These are phyloP conservation scores for Australoheros facetus DNA, from an alignment of 2,797 vertebrate species.

Conservation along the genomic window DNA sequence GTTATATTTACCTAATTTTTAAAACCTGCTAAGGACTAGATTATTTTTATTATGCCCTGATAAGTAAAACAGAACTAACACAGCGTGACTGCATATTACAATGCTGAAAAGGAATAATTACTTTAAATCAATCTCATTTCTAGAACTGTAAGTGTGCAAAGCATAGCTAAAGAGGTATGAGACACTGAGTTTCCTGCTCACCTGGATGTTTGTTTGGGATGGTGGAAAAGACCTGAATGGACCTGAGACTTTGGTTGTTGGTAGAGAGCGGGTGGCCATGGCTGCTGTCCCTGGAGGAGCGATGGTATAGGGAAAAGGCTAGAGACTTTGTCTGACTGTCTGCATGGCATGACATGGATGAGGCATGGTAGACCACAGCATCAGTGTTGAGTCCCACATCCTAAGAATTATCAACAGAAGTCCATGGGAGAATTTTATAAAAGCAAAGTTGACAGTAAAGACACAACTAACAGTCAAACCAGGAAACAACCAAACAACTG, in stretches of 20 bases:
- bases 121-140: not conserved
- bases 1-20: no score
- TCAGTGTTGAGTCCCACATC: conserved; percentile 73
- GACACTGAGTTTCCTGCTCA: conserved; percentile 25
- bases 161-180: not conserved
- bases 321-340: conserved; percentile 62
- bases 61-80: no score
- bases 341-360: conserved; percentile 20
- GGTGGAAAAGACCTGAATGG: conserved; percentile 48
- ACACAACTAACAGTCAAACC: no score
- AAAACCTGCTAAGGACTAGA: no score
- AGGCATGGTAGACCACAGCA: conserved; percentile 36
- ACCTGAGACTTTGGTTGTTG: conserved; percentile 41
- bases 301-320: conserved; percentile 50
- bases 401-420: conserved; percentile 12
- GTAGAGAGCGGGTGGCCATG: conserved; percentile 37
- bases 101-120: no score
- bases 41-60: no score
- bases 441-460: no score
- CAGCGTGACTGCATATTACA: no score
- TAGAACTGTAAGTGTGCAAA: not conserved
- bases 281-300: conserved; percentile 38
- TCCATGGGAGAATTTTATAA: no score
- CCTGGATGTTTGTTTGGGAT: conserved; percentile 70
- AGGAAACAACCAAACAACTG: no score